Evolutionary conservation across 2,113 vertebrate species (phyloP).

Genomic region (Colaptes auratus): DNA sequence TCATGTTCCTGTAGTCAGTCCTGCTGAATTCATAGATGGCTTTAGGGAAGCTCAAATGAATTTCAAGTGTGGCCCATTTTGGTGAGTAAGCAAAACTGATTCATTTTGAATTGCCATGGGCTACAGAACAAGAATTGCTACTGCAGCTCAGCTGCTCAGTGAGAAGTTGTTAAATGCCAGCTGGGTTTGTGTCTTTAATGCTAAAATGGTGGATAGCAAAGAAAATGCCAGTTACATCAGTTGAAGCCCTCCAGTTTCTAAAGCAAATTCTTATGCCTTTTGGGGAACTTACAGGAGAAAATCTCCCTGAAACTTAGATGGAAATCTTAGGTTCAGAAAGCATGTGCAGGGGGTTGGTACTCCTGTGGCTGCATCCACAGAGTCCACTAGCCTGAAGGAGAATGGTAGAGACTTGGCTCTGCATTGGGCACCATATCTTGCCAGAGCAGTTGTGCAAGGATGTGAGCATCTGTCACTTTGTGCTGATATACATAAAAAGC

Average conservation of each 20-base stretch:
- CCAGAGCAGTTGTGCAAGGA: background rate
- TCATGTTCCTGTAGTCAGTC: background rate
- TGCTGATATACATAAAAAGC: background rate
- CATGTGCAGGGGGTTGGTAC: background rate
- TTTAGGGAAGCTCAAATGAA: background rate
- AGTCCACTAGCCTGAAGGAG: background rate
- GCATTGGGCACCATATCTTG: fast-evolving
- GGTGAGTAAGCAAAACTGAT: background rate
- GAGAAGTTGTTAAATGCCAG: background rate
- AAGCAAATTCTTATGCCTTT: background rate
- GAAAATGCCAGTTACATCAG: background rate
- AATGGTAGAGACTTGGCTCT: background rate
- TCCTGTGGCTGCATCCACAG: background rate
- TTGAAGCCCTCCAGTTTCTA: background rate
- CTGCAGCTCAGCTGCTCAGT: background rate
- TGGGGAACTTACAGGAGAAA: background rate
- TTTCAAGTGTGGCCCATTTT: background rate
- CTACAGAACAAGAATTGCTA: background rate
- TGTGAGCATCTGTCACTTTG: background rate
- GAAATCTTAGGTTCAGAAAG: background rate
- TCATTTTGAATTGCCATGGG: background rate
- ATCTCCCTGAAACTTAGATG: background rate
- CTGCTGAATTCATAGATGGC: background rate
- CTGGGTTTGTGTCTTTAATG: background rate
- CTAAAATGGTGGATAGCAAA: background rate